These are phyloP conservation scores for Danionella dracula DNA, from an alignment of 2,797 vertebrate species.

Conservation along the genomic window DNA sequence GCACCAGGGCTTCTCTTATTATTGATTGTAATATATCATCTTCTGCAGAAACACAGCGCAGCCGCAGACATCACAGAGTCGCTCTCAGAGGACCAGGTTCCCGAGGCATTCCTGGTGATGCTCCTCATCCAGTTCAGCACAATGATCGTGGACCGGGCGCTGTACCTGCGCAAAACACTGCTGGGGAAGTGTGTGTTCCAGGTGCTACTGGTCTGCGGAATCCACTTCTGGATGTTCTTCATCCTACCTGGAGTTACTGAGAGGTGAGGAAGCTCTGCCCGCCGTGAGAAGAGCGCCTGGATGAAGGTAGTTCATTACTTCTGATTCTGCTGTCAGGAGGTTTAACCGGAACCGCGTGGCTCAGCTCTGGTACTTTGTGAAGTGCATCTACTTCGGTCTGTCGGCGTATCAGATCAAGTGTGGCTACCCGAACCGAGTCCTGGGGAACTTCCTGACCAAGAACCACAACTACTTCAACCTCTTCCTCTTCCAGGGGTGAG, in stretches of 20 bases:
- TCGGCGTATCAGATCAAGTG: conserved; percentile 71
- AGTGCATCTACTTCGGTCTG: conserved; percentile 68
- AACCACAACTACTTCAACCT: conserved; percentile 71
- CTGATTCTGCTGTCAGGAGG: conserved; percentile 54
- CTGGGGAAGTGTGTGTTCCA: conserved; percentile 75
- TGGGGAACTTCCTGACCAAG: conserved; percentile 72
- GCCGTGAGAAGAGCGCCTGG: too few relatives aligned
- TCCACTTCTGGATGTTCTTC: conserved; percentile 82
- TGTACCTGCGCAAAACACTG: conserved; percentile 75
- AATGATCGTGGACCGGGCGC: conserved; percentile 73
- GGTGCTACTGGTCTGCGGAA: conserved; percentile 73
- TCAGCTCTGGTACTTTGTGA: conserved; percentile 74
- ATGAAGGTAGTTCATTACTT: not conserved
- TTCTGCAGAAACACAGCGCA: conserved; percentile 66
- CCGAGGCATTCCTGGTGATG: conserved; percentile 75
- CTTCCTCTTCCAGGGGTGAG: conserved; percentile 66
- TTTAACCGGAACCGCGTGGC: conserved; percentile 66
- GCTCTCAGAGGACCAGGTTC: conserved; percentile 76
- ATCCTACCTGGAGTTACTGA: conserved; percentile 74
- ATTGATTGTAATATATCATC: too few relatives aligned
- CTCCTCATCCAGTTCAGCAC: conserved; percentile 75
- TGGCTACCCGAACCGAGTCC: conserved; percentile 67
- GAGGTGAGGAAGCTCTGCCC: conserved; percentile 53
- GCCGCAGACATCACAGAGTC: conserved; percentile 69
- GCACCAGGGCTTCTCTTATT: too few relatives aligned